A percentile compares a stretch with the other conserved stretches of the same genome.
These are phyloP conservation scores for Dryobates pubescens DNA, from an alignment of 2,797 vertebrate genomes.

Conservation along the genomic window DNA sequence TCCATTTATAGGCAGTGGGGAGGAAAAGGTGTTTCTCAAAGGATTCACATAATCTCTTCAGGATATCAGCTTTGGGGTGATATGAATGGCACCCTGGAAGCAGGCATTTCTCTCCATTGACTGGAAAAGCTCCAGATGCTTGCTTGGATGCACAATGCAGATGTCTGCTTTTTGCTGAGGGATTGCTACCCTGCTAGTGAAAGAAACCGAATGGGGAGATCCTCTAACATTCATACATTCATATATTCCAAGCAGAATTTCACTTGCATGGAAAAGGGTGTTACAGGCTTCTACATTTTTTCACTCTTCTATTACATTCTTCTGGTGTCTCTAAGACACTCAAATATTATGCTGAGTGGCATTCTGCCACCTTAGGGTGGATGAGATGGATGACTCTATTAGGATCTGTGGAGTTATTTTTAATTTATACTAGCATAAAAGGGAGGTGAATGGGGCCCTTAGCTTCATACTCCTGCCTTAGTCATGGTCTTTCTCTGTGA, in stretches of 20 bases:
- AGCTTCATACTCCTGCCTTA: constrained; percentile 25
- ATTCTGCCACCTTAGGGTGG: background rate
- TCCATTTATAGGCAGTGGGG: background rate
- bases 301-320: background rate
- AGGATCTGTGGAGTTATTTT: constrained; percentile 28
- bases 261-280: background rate
- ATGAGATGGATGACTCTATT: constrained; percentile 14
- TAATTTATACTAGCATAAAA: constrained; percentile 39
- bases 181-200: background rate
- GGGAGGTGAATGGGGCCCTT: constrained; percentile 4
- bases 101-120: background rate
- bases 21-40: constrained; percentile 5
- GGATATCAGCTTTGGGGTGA: background rate
- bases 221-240: background rate
- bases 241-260: background rate
- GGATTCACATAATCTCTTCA: background rate
- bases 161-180: background rate
- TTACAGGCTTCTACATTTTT: background rate
- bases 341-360: background rate
- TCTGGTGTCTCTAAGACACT: constrained; percentile 4
- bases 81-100: background rate
- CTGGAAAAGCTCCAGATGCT: background rate
- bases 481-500: background rate
- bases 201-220: background rate
- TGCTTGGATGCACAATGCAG: background rate